Conservation (phyloP, 2,797 vertebrate species). For the Bucorvus abyssinicus region DNA sequence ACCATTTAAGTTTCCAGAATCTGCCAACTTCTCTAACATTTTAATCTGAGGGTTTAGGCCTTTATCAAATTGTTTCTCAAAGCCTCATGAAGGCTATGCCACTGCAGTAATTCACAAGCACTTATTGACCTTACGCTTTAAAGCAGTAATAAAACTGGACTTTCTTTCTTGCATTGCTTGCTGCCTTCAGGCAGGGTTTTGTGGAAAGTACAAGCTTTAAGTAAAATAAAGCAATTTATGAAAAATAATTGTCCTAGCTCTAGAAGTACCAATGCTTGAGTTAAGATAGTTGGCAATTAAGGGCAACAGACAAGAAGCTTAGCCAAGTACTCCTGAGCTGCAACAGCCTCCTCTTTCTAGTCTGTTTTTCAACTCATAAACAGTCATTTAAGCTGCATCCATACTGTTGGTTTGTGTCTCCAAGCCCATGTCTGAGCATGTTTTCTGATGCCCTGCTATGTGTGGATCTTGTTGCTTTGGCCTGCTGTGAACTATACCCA, state of each 20-base stretch:
- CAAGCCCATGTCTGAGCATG: not conserved
- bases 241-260: not conserved
- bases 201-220: not conserved
- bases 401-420: not conserved
- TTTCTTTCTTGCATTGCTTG: not conserved
- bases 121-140: not conserved
- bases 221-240: not conserved
- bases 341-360: not conserved
- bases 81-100: not conserved
- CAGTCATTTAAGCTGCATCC: not conserved
- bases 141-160: not conserved
- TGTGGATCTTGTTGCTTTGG: not conserved
- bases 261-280: not conserved
- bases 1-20: not conserved
- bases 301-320: not conserved
- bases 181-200: not conserved
- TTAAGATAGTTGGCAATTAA: not conserved
- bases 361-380: not conserved
- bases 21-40: not conserved
- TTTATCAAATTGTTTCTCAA: not conserved
- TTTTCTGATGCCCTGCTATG: not conserved
- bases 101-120: not conserved
- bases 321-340: not conserved
- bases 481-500: not conserved
- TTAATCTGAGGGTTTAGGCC: not conserved